phyloP scores from a whole-genome alignment of 2,888 invertebrate species.

The Drosophila rubida region DNA sequence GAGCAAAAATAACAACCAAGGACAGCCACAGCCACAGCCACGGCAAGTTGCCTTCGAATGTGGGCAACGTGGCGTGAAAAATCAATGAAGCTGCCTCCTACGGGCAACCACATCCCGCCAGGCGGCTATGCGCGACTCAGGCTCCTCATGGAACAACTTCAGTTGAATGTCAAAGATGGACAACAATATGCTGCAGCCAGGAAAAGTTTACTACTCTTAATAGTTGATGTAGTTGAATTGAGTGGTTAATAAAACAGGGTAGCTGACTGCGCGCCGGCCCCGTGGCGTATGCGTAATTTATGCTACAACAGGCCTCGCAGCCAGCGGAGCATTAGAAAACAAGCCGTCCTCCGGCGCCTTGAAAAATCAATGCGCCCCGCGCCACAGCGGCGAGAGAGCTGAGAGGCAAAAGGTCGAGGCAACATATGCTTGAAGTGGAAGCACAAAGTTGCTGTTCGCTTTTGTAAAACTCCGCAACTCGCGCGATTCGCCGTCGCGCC shows the following conservation, averaged over 20 bases:
- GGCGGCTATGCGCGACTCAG: not conserved
- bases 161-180: too few relatives aligned
- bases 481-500: conserved; percentile 18
- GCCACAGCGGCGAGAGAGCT: too few relatives aligned
- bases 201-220: too few relatives aligned
- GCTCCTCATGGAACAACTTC: too few relatives aligned
- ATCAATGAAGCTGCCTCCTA: conserved; percentile 62
- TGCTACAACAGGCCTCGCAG: conserved; percentile 9
- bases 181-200: too few relatives aligned
- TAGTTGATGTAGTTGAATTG: too few relatives aligned
- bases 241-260: too few relatives aligned
- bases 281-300: conserved; percentile 30
- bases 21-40: conserved; percentile 43
- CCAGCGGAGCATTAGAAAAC: conserved; percentile 13
- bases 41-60: conserved; percentile 24
- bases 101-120: conserved; percentile 18
- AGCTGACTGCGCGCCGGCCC: not conserved
- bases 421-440: conserved; percentile 40
- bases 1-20: conserved; percentile 68
- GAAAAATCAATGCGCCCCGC: conserved; percentile 25
- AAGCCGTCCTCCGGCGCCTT: conserved; percentile 3
- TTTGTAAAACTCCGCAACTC: not conserved
- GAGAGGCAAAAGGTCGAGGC: conserved; percentile 13
- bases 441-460: conserved; percentile 29
- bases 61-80: conserved; percentile 59